phyloP scores from a whole-genome alignment of 2,113 vertebrate species.

The Edolisoma coerulescens region DNA sequence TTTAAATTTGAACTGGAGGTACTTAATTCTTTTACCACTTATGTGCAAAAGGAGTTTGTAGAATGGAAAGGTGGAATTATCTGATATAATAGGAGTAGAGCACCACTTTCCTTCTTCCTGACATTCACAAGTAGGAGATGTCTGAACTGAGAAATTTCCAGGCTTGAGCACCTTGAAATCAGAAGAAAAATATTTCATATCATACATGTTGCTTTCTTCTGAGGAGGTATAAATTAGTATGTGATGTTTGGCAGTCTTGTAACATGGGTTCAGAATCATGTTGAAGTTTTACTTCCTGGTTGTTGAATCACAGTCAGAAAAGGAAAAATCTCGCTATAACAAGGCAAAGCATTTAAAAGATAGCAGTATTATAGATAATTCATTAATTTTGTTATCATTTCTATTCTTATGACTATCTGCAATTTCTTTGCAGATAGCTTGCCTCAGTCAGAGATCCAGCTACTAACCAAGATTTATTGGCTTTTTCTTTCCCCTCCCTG shows the following conservation, averaged over 20 bases:
- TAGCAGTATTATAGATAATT: neutral
- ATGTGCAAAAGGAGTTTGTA: neutral
- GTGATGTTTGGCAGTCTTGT: neutral
- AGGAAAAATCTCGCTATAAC: neutral
- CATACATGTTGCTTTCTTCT: neutral
- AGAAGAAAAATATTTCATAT: neutral
- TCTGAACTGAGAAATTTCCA: neutral
- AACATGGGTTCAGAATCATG: neutral
- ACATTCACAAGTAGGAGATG: neutral
- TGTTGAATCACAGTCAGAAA: neutral
- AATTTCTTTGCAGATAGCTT: neutral
- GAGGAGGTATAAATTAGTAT: neutral
- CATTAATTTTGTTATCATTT: neutral
- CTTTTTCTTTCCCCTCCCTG: neutral
- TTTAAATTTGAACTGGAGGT: neutral
- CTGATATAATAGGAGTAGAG: neutral
- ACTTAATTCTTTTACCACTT: neutral
- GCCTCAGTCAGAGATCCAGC: neutral
- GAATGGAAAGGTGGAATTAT: neutral
- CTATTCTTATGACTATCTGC: neutral
- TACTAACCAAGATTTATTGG: fast-evolving
- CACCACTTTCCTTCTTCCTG: neutral
- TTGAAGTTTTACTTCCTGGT: neutral
- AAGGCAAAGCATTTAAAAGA: neutral
- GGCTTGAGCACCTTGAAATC: no score